Conservation (phyloP, 64 coral and sea anemone species). For the Dendronephthya gigantea region DNA sequence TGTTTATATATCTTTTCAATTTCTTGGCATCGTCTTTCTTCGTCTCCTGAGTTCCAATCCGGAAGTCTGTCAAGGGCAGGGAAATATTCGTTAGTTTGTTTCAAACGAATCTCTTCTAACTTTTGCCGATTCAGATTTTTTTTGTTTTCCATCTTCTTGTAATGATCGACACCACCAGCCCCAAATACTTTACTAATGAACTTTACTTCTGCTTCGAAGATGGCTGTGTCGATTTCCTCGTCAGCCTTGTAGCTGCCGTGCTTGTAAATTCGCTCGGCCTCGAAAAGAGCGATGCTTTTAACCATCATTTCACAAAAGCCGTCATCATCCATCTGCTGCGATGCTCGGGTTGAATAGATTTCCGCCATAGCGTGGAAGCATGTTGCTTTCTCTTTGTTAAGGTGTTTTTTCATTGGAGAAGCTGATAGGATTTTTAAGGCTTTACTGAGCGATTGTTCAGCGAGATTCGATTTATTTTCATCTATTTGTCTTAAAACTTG, state of each 20-base stretch:
- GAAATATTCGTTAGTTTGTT: neutral
- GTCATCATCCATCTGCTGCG: neutral
- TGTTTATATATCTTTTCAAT: neutral
- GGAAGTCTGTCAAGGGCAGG: neutral
- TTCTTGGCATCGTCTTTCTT: neutral
- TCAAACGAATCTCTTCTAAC: neutral
- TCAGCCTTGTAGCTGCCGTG: neutral
- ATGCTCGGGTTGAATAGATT: neutral
- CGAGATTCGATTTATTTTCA: neutral
- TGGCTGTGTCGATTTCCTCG: neutral
- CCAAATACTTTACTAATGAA: neutral
- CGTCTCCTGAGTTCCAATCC: neutral
- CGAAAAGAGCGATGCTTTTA: constrained; percentile 7
- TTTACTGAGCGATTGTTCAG: neutral
- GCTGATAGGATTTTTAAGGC: neutral
- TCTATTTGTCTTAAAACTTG: neutral
- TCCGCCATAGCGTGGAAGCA: neutral
- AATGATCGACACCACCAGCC: neutral
- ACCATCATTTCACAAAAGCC: constrained; percentile 1
- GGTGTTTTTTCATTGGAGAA: neutral
- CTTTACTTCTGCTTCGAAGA: neutral
- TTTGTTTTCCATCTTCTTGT: neutral
- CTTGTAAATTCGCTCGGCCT: constrained; percentile 6
- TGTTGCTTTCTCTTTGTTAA: neutral
- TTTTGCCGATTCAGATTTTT: neutral